phyloP scores from a whole-genome alignment of 2,888 invertebrate genomes.

The Sphaerophoria rueppellii region DNA sequence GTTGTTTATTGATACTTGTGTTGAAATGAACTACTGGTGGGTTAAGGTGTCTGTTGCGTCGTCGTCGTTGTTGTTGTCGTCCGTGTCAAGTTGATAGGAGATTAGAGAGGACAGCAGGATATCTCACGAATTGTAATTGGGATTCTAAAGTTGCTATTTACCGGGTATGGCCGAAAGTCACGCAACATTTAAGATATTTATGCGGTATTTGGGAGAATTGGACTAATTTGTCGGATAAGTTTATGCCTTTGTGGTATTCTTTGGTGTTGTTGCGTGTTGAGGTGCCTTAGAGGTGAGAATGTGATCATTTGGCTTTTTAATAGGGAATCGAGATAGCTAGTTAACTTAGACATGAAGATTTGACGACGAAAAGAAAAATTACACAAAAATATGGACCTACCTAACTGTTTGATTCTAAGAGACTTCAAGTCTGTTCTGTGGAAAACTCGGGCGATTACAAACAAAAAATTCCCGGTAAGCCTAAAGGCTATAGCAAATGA shows the following conservation, averaged over 20 bases:
- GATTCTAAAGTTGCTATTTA: constrained; percentile 26
- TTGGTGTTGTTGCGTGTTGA: background rate
- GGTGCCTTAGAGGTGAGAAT: background rate
- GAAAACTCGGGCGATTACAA: no score
- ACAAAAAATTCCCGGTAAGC: no score
- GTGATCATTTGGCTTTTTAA: no score
- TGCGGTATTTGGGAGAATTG: background rate
- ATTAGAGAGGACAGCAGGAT: constrained; percentile 26
- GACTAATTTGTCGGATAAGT: constrained; percentile 8
- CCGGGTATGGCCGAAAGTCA: background rate
- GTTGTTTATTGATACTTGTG: constrained; percentile 45
- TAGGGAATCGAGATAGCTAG: no score
- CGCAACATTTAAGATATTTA: constrained; percentile 7
- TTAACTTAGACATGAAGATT: no score
- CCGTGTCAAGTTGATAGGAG: constrained; percentile 16
- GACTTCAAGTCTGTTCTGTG: no score
- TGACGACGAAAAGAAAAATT: no score
- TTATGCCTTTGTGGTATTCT: background rate
- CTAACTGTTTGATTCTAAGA: no score
- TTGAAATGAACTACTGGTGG: constrained; percentile 39
- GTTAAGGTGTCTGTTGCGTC: no score
- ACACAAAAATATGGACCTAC: no score
- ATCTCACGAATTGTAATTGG: constrained; percentile 24
- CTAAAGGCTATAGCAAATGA: no score
- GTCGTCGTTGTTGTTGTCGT: no score